Base-by-base conservation (phyloP, 2,888 invertebrate species). In the Pogonocherus hispidulus region DNA sequence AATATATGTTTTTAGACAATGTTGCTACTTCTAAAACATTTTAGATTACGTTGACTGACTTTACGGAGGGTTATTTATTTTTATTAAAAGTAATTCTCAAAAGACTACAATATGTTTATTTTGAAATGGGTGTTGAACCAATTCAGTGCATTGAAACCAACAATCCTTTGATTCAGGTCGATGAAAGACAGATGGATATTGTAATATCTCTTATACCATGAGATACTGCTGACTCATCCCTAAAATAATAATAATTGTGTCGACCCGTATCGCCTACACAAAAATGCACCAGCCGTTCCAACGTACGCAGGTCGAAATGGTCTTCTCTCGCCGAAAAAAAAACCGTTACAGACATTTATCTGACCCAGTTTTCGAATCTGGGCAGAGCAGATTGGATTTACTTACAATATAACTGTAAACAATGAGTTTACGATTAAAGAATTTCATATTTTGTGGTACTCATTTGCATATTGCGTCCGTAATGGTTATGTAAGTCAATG, bases 331-430 rank as follows among this genome's bases (percentile, higher is more conserved):
- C 32, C 32, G 32, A 32, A 8, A 32, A 32, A 32, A 32, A 32
- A 32, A 6, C 32, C 32, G 32, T 32, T 32, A 32, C 32, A 32
- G 8, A 8, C 32, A 32, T 32, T 2, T 32, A 32, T 32, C 11
- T 32, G 11, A 32, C 32, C 32, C 32, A 32, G 11, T 32, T 32
- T 32, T 11, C 32, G 32, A 32, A 32, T 32, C 32, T 11, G 32
- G 11, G 32, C 32, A 3, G 8, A 11, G 6, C 32, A 32, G 32
- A 32, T 32, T 32, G 20, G 37, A 47, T 49, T 68, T 71, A 69
- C 71, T 73, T 62, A 69, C 67, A 27, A 67, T 52, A 18, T 73
- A 73, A 73, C 73, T 66, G 73, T 73, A 63, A 59, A 70, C 59
- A 56, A 66, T 70, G 59, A 32, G 57, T 57, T 49, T 54, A 59